phyloP scores from a whole-genome alignment of 2,113 vertebrate genomes.

The Geococcyx californianus region DNA sequence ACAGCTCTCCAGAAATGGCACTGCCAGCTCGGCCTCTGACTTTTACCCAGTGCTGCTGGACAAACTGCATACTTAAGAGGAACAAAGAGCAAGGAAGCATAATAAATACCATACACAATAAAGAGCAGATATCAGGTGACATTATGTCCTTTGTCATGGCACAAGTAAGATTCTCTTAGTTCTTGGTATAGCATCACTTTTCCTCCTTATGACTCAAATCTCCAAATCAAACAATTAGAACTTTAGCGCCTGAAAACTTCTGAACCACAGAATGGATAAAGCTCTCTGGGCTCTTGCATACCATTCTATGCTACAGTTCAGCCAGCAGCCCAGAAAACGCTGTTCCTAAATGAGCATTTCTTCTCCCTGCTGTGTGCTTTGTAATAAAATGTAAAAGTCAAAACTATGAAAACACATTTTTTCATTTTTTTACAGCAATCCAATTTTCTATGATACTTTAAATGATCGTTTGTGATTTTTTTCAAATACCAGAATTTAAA shows the following conservation, averaged over 20 bases:
- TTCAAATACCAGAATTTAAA: background rate
- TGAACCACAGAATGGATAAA: background rate
- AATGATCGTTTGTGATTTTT: background rate
- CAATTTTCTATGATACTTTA: background rate
- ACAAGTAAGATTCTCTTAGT: background rate
- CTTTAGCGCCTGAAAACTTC: background rate
- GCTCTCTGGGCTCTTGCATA: background rate
- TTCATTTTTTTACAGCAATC: background rate
- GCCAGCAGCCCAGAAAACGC: background rate
- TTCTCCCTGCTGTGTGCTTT: background rate
- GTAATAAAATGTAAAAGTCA: background rate
- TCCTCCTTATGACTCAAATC: background rate
- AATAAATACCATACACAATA: no score
- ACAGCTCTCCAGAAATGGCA: background rate
- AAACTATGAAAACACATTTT: background rate
- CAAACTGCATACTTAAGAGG: background rate
- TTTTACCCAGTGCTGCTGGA: background rate
- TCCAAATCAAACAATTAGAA: background rate
- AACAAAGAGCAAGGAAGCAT: background rate
- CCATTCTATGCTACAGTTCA: background rate
- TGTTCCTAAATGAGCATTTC: background rate
- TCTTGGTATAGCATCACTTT: rapidly evolving
- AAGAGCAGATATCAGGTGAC: background rate
- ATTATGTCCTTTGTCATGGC: rapidly evolving
- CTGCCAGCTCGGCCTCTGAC: background rate